phyloP scores from a whole-genome alignment of 2,888 invertebrate species.

The Ophonus ardosiacus region DNA sequence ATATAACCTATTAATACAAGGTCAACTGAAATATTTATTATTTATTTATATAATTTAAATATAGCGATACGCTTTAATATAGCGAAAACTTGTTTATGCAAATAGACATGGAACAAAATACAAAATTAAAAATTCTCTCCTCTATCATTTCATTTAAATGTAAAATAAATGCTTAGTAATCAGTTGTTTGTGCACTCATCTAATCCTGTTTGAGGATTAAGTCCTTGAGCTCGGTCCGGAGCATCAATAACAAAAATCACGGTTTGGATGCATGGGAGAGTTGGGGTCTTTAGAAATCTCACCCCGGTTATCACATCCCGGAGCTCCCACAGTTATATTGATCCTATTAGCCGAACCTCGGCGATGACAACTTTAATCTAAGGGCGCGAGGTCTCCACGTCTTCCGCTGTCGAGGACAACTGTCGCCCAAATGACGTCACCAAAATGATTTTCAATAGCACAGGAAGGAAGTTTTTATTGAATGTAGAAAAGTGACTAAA shows the following conservation, averaged over 20 bases:
- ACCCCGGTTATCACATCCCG: slow-evolving; percentile 26
- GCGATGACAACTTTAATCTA: slow-evolving; percentile 68
- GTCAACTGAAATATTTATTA: too few relatives aligned
- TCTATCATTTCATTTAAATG: too few relatives aligned
- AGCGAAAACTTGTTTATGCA: too few relatives aligned
- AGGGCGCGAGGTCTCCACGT: slow-evolving; percentile 53
- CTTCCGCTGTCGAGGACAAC: slow-evolving; percentile 53
- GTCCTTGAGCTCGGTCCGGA: neutral
- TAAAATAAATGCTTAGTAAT: neutral
- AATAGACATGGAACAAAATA: too few relatives aligned
- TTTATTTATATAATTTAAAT: too few relatives aligned
- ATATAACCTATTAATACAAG: too few relatives aligned
- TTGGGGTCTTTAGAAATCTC: slow-evolving; percentile 11
- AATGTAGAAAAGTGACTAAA: too few relatives aligned
- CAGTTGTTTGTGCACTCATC: neutral
- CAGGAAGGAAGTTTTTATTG: too few relatives aligned
- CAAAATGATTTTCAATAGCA: neutral
- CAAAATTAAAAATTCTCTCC: too few relatives aligned
- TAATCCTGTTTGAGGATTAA: neutral
- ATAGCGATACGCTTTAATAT: too few relatives aligned
- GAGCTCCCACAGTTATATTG: slow-evolving; percentile 65
- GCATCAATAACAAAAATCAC: neutral
- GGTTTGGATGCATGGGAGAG: neutral
- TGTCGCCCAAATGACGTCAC: slow-evolving; percentile 45
- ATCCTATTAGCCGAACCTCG: slow-evolving; percentile 67